Percentiles rank a stretch among this genome's conserved stretches.
These are phyloP conservation scores for Drosophila nikananu DNA, from an alignment of 1,140 invertebrate species.

Conservation along the genomic window DNA sequence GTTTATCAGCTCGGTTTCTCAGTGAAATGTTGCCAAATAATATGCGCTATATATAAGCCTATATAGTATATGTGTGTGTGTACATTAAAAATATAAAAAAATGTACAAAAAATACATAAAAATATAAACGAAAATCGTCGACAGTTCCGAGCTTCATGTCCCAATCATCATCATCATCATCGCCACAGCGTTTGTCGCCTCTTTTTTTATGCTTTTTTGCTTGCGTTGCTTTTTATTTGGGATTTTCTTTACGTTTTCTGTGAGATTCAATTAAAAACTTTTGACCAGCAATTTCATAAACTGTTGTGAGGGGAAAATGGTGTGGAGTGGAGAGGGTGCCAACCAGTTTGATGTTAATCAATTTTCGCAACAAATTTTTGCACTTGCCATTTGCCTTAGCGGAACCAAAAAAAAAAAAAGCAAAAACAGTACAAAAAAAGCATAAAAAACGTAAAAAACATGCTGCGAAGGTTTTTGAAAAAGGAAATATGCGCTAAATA, in stretches of 20 bases:
- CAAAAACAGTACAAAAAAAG: not conserved
- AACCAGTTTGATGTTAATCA: conserved; percentile 82
- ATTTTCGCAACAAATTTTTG: conserved; percentile 83
- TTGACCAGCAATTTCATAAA: conserved; percentile 71
- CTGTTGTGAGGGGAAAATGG: conserved; percentile 21
- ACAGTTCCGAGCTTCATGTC: conserved; percentile 39
- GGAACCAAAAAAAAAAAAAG: conserved; percentile 26
- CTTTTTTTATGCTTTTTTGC: conserved; percentile 37
- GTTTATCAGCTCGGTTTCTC: conserved; percentile 59
- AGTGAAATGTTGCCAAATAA: conserved; percentile 69
- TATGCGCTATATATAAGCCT: conserved; percentile 7
- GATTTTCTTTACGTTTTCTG: conserved; percentile 48
- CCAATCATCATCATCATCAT: conserved; percentile 42
- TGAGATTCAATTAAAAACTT: conserved; percentile 72
- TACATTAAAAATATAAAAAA: conserved; percentile 22
- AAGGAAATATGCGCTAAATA: conserved; percentile 50
- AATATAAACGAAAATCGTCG: conserved; percentile 16
- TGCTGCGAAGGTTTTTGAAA: conserved; percentile 50
- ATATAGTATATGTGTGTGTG: conserved; percentile 8
- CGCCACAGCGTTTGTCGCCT: conserved; percentile 42
- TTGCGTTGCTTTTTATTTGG: conserved; percentile 42
- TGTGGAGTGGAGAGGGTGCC: conserved; percentile 10
- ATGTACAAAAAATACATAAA: conserved; percentile 2
- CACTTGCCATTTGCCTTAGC: conserved; percentile 70
- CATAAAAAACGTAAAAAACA: conserved; percentile 25